Conservation (phyloP, 2,888 invertebrate species). For the Carabus problematicus region DNA sequence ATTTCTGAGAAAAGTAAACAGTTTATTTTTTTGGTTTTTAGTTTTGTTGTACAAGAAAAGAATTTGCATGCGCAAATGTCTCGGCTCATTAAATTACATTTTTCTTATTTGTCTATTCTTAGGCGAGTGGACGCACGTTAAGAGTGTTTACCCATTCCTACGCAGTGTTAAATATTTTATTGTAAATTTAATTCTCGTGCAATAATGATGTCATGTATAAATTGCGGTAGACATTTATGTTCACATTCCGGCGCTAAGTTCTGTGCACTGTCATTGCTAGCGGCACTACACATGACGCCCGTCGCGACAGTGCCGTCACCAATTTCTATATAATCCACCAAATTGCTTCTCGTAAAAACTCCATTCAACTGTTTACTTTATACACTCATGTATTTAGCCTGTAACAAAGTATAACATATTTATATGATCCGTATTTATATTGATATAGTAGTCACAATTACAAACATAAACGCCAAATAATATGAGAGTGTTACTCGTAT, state of each 20-base stretch:
- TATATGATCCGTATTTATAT: no score
- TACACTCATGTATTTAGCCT: no score
- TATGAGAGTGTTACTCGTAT: no score
- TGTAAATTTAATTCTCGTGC: constrained; percentile 39
- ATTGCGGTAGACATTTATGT: constrained; percentile 35
- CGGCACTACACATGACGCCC: constrained; percentile 29
- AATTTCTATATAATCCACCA: no score
- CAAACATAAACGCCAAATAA: no score
- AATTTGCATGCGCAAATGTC: constrained; percentile 39
- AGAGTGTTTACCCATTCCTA: constrained; percentile 36
- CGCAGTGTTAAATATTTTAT: constrained; percentile 41
- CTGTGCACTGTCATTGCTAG: not conserved
- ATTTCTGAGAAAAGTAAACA: not conserved
- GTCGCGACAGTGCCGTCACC: not conserved
- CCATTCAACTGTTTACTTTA: no score
- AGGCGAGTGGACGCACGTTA: constrained; percentile 5
- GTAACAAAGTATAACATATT: no score
- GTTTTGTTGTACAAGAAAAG: constrained; percentile 26
- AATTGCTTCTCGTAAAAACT: no score
- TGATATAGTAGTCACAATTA: no score
- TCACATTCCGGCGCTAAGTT: constrained; percentile 20
- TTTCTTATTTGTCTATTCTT: constrained; percentile 40
- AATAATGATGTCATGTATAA: constrained; percentile 42
- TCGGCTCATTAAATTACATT: constrained; percentile 35
- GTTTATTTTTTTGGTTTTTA: not conserved